A percentile compares a stretch with the other conserved stretches of the same genome.
These are phyloP conservation scores for Tetropium fuscum DNA, from an alignment of 2,888 invertebrate genomes.

Conservation along the genomic window DNA sequence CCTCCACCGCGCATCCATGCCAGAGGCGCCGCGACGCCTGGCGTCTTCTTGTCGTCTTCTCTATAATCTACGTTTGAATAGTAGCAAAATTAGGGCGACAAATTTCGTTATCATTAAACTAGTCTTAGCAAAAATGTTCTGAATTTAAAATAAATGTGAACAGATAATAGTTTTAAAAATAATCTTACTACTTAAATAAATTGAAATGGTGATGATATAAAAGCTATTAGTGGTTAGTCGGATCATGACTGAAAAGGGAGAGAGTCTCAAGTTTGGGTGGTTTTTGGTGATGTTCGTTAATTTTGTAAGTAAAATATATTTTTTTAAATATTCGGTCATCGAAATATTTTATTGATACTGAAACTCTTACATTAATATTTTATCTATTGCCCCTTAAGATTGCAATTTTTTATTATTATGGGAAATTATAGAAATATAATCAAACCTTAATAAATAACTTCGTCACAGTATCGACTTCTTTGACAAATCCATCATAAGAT, in stretches of 20 bases:
- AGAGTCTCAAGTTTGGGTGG: constrained; percentile 33
- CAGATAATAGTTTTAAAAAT: no score
- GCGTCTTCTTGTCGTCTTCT: constrained; percentile 31
- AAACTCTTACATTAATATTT: no score
- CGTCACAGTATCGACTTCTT: no score
- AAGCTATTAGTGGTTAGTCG: neutral
- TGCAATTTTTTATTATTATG: no score
- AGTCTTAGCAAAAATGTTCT: neutral
- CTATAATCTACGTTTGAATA: neutral
- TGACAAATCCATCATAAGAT: no score
- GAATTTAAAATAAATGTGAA: neutral
- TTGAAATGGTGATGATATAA: neutral
- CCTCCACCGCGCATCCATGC: constrained; percentile 16
- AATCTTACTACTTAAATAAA: neutral
- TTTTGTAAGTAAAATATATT: constrained; percentile 57
- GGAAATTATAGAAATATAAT: no score
- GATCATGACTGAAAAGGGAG: constrained; percentile 3
- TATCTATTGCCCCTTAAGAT: no score
- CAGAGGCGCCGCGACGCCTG: constrained; percentile 44
- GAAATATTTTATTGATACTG: neutral
- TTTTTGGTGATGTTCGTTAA: constrained; percentile 55
- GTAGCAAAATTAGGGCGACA: neutral
- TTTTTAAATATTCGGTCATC: no score
- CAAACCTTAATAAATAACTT: no score
- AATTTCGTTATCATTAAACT: neutral